phyloP scores from a whole-genome alignment of 2,113 vertebrate genomes.

The Sinocyclocheilus maitianheensis region DNA sequence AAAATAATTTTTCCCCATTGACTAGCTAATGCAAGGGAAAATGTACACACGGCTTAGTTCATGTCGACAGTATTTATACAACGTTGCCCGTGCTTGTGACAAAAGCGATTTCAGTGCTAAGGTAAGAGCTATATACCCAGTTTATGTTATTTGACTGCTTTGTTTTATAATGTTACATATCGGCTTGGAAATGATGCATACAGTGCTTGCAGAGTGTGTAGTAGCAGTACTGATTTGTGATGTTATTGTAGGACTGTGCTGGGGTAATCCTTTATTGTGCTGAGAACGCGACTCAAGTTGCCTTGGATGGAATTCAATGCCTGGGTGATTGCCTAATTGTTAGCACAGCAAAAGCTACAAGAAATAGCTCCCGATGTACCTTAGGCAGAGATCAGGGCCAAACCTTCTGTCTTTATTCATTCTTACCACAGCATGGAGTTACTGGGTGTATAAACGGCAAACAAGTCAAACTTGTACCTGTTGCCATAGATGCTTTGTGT shows the following conservation, averaged over 20 bases:
- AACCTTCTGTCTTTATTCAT: slow-evolving; percentile 2
- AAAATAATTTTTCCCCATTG: not conserved
- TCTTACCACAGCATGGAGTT: not conserved
- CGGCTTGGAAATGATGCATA: slow-evolving; percentile 20
- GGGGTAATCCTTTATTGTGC: slow-evolving; percentile 93
- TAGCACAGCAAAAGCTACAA: slow-evolving; percentile 5
- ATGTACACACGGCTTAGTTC: slow-evolving; percentile 94
- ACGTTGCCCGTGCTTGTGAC: slow-evolving; percentile 93
- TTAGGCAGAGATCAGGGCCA: not conserved
- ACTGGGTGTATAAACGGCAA: not conserved
- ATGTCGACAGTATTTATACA: slow-evolving; percentile 93
- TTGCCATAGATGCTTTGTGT: not conserved
- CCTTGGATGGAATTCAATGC: slow-evolving; percentile 97
- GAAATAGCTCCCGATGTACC: not conserved
- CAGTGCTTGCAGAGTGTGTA: slow-evolving; percentile 23
- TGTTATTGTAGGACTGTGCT: slow-evolving; percentile 86
- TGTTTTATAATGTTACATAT: slow-evolving; percentile 17
- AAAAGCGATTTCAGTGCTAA: slow-evolving; percentile 85
- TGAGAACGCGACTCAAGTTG: slow-evolving; percentile 93
- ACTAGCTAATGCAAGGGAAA: slow-evolving; percentile 95
- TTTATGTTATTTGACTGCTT: not conserved
- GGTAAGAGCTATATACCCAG: slow-evolving; percentile 74
- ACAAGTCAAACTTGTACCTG: not conserved
- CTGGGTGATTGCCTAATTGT: slow-evolving; percentile 78
- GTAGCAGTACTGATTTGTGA: slow-evolving; percentile 49